Evolutionary conservation across 2,888 invertebrate species (phyloP).

Genomic region (Tenthredo distinguenda): DNA sequence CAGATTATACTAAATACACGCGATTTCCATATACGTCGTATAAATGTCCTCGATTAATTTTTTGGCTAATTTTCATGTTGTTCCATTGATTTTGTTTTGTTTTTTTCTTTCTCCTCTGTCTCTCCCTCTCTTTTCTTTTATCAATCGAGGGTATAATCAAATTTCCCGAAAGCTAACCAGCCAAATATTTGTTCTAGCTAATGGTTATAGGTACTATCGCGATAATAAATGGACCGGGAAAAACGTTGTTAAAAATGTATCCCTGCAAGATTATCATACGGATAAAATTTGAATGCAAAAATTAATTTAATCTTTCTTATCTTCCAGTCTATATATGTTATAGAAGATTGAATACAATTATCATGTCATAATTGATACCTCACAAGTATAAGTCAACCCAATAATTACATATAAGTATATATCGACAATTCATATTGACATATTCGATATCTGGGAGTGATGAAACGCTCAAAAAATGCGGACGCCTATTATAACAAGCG

Average conservation of each 20-base stretch:
- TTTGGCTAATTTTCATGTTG: not conserved
- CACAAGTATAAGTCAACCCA: too few species aligned
- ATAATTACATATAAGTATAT: not conserved
- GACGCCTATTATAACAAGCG: not conserved
- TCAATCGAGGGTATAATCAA: not conserved
- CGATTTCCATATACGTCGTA: not conserved
- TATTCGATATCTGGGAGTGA: not conserved
- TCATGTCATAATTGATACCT: too few species aligned
- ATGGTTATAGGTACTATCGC: not conserved
- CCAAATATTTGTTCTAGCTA: conserved; percentile 2
- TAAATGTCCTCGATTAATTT: not conserved
- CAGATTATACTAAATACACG: not conserved
- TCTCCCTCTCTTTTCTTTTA: not conserved
- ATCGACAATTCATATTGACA: not conserved
- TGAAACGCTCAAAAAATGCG: not conserved
- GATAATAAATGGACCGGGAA: not conserved
- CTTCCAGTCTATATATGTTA: too few species aligned
- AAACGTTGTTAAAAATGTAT: not conserved
- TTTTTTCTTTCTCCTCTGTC: not conserved
- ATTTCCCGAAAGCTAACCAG: not conserved
- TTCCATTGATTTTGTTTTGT: not conserved
- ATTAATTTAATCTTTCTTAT: not conserved
- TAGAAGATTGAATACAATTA: too few species aligned
- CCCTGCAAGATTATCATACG: not conserved
- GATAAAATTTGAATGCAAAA: not conserved